Evolutionary conservation across 2,888 invertebrate species (phyloP).

Genomic region (Mechanitis mazaeus): DNA sequence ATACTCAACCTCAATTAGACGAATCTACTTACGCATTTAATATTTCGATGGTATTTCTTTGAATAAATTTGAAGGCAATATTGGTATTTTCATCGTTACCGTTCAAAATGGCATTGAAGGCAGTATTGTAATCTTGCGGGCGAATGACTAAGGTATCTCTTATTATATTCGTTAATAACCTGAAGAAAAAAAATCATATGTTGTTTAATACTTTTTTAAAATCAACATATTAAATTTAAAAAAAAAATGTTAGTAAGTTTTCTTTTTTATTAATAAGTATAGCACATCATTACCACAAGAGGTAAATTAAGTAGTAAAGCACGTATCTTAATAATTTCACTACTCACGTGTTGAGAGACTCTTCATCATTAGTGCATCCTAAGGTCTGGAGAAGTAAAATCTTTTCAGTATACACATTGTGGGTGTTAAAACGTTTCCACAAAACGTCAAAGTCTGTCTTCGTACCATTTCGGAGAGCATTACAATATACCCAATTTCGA

Average conservation of each 20-base stretch:
- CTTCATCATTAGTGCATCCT: conserved; percentile 78
- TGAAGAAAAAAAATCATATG: conserved; percentile 27
- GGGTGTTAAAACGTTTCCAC: conserved; percentile 76
- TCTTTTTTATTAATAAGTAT: no score
- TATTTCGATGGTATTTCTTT: conserved; percentile 42
- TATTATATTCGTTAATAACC: conserved; percentile 51
- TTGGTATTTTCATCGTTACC: conserved; percentile 76
- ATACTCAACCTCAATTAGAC: not conserved
- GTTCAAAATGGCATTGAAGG: conserved; percentile 66
- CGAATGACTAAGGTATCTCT: conserved; percentile 54
- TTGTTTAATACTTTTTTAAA: not conserved
- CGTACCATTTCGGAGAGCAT: conserved; percentile 80
- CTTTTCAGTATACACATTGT: conserved; percentile 82
- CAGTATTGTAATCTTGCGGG: conserved; percentile 64
- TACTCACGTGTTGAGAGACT: conserved; percentile 70
- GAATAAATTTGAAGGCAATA: conserved; percentile 72
- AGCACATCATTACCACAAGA: no score
- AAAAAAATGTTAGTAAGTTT: no score
- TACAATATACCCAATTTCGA: conserved; percentile 85
- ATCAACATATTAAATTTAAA: not conserved
- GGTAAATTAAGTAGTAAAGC: no score
- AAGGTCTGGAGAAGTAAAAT: conserved; percentile 79
- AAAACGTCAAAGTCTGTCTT: conserved; percentile 79
- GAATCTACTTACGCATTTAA: conserved; percentile 49
- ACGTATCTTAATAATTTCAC: no score